These are phyloP conservation scores for Morone chrysops DNA, from an alignment of 2,113 vertebrate species.

Conservation along the genomic window DNA sequence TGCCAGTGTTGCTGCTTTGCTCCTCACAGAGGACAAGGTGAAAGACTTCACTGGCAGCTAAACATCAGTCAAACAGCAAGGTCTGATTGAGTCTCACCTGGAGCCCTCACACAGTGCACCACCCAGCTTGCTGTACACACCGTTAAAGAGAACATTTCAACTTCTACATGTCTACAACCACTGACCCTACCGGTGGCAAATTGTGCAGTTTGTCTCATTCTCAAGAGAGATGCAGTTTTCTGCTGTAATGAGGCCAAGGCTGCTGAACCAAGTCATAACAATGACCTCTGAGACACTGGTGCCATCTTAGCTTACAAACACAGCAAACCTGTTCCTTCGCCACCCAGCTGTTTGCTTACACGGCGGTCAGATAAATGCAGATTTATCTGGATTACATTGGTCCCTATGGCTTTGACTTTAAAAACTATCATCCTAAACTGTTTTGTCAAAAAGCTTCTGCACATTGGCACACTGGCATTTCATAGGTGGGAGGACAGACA, in stretches of 20 bases:
- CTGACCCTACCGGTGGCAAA: slow-evolving; percentile 39
- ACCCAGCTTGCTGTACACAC: slow-evolving; percentile 51
- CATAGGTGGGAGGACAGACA: neutral
- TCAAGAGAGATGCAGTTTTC: slow-evolving; percentile 18
- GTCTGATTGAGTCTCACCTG: slow-evolving; percentile 64
- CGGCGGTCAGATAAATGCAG: neutral
- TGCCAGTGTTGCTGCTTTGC: neutral
- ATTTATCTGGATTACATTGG: slow-evolving; percentile 17
- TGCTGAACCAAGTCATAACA: slow-evolving; percentile 34
- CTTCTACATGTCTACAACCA: slow-evolving; percentile 47
- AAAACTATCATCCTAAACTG: slow-evolving; percentile 24
- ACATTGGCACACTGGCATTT: slow-evolving; percentile 33
- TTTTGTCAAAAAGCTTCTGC: slow-evolving; percentile 28
- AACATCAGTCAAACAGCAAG: slow-evolving; percentile 64
- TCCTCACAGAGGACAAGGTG: slow-evolving; percentile 36
- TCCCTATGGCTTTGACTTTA: neutral
- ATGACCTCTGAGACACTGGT: slow-evolving; percentile 38
- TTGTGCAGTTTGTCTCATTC: slow-evolving; percentile 33
- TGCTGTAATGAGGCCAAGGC: slow-evolving; percentile 42
- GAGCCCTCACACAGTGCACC: slow-evolving; percentile 43
- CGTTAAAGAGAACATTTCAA: slow-evolving; percentile 52
- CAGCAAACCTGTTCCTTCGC: slow-evolving; percentile 22
- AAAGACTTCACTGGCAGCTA: slow-evolving; percentile 52
- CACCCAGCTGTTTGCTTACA: slow-evolving; percentile 11
- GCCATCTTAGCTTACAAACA: slow-evolving; percentile 24